phyloP scores from a whole-genome alignment of 2,113 vertebrate species.

The Tachysurus fulvidraco region DNA sequence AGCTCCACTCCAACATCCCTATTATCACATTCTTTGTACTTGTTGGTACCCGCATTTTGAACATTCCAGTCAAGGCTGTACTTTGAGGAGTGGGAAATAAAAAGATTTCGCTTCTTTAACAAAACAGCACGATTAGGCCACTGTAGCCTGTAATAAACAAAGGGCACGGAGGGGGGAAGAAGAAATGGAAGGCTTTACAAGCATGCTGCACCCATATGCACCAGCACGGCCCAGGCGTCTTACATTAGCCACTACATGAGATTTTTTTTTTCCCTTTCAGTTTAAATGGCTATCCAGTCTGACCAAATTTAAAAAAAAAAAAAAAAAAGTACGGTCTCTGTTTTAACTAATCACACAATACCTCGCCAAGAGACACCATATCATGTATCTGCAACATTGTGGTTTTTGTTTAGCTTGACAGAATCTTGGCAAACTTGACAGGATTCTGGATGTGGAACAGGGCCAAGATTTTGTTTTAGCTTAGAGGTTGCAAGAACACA shows the following conservation, averaged over 20 bases:
- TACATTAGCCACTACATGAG: constrained; percentile 34
- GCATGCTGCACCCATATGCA: constrained; percentile 72
- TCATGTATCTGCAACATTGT: constrained; percentile 69
- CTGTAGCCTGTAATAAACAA: constrained; percentile 58
- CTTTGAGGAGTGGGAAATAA: constrained; percentile 54
- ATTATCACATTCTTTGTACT: constrained; percentile 62
- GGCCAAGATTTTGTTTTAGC: constrained; percentile 70
- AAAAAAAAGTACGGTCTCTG: constrained; percentile 63
- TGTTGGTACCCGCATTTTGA: constrained; percentile 45
- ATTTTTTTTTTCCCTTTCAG: background rate
- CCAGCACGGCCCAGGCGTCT: constrained; percentile 57
- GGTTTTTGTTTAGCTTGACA: constrained; percentile 70
- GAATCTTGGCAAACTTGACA: constrained; percentile 73
- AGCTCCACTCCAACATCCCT: constrained; percentile 47
- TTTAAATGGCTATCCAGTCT: constrained; percentile 44
- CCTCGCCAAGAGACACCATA: constrained; percentile 66
- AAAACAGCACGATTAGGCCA: constrained; percentile 43
- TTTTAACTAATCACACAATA: constrained; percentile 67
- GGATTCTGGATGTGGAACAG: constrained; percentile 64
- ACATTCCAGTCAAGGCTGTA: constrained; percentile 60
- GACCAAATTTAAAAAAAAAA: constrained; percentile 33
- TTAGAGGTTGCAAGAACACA: constrained; percentile 62
- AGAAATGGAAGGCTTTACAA: constrained; percentile 65
- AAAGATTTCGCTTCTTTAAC: constrained; percentile 59
- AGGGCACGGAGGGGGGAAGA: background rate